Base-by-base conservation (phyloP, 2,797 vertebrate genomes). In the Centropyge bicolor region DNA sequence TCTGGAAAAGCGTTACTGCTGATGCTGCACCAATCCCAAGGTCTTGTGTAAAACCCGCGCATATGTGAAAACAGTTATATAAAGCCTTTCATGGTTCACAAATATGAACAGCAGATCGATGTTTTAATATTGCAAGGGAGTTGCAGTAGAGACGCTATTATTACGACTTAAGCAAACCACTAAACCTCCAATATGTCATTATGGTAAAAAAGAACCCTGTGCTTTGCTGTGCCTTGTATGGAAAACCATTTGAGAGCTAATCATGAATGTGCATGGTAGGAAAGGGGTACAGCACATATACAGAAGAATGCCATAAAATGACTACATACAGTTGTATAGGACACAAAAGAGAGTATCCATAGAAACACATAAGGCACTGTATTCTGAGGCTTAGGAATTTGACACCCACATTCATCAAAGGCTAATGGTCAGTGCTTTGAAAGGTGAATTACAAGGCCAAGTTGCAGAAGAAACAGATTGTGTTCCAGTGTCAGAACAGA, bases 401-500 rank as follows among this genome's bases (percentile, higher is more conserved):
- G 31, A 72, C 78, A 46, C 27, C 43, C 24, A 67, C 61, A 51
- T 71, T 48, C 3, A 77, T 65, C 70, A 51, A 40, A 35, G 22
- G 3, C 40, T 22, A 20, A 41, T 17, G 24, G 20, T 1, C 8
- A 4, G 0, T 2, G 46, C n/a, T 64, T 13, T 46, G 72, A 62
- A 49, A 43, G 59, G 31, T 61, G 68, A 78, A 59, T 36, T 51
- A 55, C 36, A 1, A 63, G 27, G 43, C 65, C 67, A 27, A 27
- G 35, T 55, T 10, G 54, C 36, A 22, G 45, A 67, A 70, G 41
- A 51, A 16, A n/a, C 14, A 63, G n/a, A 54, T 4, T 61, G 78
- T 77, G 79, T 67, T 52, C 22, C 73, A 10, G 67, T n/a, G 73
- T 84, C 74, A 43, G 48, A 76, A 35, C 48, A 49, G 57, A n/a